Evolutionary conservation across 2,797 vertebrate genomes (phyloP).

Genomic region (Lerista edwardsae): DNA sequence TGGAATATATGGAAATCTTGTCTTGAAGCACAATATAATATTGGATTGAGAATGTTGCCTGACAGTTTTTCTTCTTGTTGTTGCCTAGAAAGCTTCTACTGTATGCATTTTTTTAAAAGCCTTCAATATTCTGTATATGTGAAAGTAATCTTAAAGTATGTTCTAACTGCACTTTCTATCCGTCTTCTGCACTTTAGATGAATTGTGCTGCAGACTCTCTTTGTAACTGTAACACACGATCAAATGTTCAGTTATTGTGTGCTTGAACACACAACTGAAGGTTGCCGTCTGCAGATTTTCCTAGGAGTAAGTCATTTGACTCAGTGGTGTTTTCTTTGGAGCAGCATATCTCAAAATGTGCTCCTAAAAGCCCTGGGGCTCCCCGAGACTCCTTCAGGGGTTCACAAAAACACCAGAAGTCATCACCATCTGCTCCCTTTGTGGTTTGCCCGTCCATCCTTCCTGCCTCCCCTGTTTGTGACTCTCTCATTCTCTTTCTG

Average conservation of each 20-base stretch:
- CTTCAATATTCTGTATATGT: slow-evolving; percentile 71
- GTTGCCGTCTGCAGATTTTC: too few species aligned
- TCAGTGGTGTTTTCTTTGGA: too few species aligned
- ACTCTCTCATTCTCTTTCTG: too few species aligned
- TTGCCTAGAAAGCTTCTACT: slow-evolving; percentile 71
- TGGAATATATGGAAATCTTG: slow-evolving; percentile 95
- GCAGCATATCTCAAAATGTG: too few species aligned
- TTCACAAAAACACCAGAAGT: too few species aligned
- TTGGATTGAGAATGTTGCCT: slow-evolving; percentile 84
- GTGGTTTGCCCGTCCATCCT: too few species aligned
- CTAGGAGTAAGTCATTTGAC: too few species aligned
- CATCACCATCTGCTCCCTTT: too few species aligned
- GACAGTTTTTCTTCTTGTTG: slow-evolving; percentile 78
- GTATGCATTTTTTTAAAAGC: slow-evolving; percentile 80
- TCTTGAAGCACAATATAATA: slow-evolving; percentile 88
- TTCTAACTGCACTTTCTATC: slow-evolving; percentile 49
- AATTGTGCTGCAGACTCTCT: slow-evolving; percentile 48
- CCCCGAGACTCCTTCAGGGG: too few species aligned
- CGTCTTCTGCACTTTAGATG: slow-evolving; percentile 29
- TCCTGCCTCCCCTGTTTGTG: too few species aligned
- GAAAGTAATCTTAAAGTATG: slow-evolving; percentile 70
- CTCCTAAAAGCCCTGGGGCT: too few species aligned
- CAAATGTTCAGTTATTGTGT: slow-evolving; percentile 34
- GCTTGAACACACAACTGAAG: background rate
- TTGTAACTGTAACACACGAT: slow-evolving; percentile 30